These are phyloP conservation scores for Aradophagus sp. DNA, from an alignment of 1,140 invertebrate genomes.

Conservation along the genomic window DNA sequence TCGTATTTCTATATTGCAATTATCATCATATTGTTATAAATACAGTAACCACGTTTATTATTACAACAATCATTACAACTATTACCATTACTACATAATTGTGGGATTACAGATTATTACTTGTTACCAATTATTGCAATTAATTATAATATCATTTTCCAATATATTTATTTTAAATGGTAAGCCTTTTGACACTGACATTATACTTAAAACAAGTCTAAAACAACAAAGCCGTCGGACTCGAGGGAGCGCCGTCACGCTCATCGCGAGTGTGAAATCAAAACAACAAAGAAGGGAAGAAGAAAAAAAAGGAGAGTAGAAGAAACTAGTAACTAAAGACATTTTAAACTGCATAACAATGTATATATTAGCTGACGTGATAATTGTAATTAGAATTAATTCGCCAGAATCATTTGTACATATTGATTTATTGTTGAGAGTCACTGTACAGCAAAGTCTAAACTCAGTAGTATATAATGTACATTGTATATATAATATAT, in stretches of 20 bases:
- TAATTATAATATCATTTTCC: slow-evolving; percentile 16
- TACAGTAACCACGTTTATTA: slow-evolving; percentile 24
- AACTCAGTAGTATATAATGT: slow-evolving; percentile 47
- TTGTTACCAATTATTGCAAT: slow-evolving; percentile 18
- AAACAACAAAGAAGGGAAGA: background rate
- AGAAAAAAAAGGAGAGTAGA: background rate
- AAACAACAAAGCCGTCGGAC: slow-evolving; percentile 24
- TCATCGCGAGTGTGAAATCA: slow-evolving; percentile 16
- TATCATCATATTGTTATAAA: slow-evolving; percentile 14
- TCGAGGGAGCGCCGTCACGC: slow-evolving; percentile 13
- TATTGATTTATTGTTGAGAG: slow-evolving; percentile 11
- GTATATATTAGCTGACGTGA: slow-evolving; percentile 38
- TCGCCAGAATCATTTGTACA: slow-evolving; percentile 27
- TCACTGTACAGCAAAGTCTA: slow-evolving; percentile 28
- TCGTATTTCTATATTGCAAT: slow-evolving; percentile 8
- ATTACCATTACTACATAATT: slow-evolving; percentile 15
- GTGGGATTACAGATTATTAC: slow-evolving; percentile 26
- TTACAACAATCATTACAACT: slow-evolving; percentile 23
- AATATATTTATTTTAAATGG: slow-evolving; percentile 46
- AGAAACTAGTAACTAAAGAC: too few relatives aligned
- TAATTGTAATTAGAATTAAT: slow-evolving; percentile 42
- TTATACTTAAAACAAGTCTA: slow-evolving; percentile 43
- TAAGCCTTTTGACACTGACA: slow-evolving; percentile 43
- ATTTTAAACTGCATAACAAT: slow-evolving; percentile 14
- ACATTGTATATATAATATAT: slow-evolving; percentile 25